Evolutionary conservation across 2,797 vertebrate genomes (phyloP).

Genomic region (Ctenochaetus hawaiiensis): DNA sequence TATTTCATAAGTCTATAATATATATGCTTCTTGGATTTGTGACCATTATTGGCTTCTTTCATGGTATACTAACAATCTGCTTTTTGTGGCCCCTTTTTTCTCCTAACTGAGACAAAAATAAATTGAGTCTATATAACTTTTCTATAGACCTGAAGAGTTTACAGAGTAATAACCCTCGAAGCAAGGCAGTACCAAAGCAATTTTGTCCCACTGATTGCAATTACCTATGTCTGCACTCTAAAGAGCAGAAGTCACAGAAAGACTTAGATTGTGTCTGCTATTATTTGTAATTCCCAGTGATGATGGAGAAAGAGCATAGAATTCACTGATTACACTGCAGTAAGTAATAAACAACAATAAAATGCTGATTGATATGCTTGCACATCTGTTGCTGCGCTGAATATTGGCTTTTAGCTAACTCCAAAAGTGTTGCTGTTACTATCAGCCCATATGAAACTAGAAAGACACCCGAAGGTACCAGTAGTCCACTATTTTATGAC

Average conservation of each 20-base stretch:
- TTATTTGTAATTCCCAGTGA: conserved; percentile 23
- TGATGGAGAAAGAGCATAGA: not conserved
- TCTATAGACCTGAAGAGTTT: too few relatives aligned
- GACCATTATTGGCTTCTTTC: conserved; percentile 32
- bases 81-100: conserved; percentile 10
- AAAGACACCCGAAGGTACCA: too few relatives aligned
- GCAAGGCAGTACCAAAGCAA: conserved; percentile 44
- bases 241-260: conserved; percentile 31
- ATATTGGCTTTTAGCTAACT: not conserved
- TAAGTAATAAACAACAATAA: not conserved
- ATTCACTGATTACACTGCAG: conserved; percentile 3
- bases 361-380: not conserved
- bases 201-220: conserved; percentile 48
- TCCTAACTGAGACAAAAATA: conserved; percentile 18
- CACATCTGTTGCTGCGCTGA: not conserved
- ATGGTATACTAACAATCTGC: conserved; percentile 1
- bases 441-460: too few relatives aligned
- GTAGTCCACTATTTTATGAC: too few relatives aligned
- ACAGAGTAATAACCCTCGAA: conserved; percentile 34
- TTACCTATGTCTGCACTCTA: conserved; percentile 33
- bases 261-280: conserved; percentile 23
- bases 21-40: conserved; percentile 22
- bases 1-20: conserved; percentile 12
- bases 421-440: not conserved
- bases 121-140: not conserved